Evolutionary conservation across 1,140 invertebrate species (phyloP), one percentile per base, ranked within the genome.

Genomic region (Euura lappo): DNA sequence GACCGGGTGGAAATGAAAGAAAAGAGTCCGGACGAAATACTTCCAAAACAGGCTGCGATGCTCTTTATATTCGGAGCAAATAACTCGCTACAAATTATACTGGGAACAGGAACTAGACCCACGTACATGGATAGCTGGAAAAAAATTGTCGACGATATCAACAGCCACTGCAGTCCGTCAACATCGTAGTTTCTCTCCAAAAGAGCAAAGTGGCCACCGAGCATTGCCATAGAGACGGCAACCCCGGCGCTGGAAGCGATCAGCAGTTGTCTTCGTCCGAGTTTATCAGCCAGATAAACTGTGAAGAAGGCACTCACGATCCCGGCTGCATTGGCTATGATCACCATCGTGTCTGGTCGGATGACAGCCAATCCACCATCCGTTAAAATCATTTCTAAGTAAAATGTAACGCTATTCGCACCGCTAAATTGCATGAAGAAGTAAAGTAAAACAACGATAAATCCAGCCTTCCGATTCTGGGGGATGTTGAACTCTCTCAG

Each of bases 341-440:
- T 92, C 44, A 92, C 90, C 8, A 87, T 85, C 72, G 85, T 80
- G 51, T 87, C 80, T 2, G 88, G 80, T 0, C 86, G 80, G n/a
- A 91, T 77, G 0, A 85, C 42, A 4, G 68, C 84, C 2, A 88
- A 87, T 71, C 91, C 89, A 42, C 90, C 86, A 73, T 86, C 81
- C 13, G 90, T 88, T 76, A 95, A 92, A 78, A 28, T 28, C 28
- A 28, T 28, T 28, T 28, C 28, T 28, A 28, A 28, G 28, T 28
- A 28, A 28, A 28, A 95, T 94, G 65, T 91, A 44, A 95, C 88
- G 2, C 91, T 93, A 66, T 93, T 93, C 7, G 93, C 91, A 0
- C 94, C 93, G 70, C 90, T 92, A 72, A 94, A 88, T 79, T 94
- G 93, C 79, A 94, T 93, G n/a, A 93, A 92, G 6, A 91, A 85